A percentile compares a stretch with the other conserved stretches of the same genome.
Evolutionary conservation across 2,113 vertebrate genomes (phyloP).

Genomic region (Chloropsis hardwickii): DNA sequence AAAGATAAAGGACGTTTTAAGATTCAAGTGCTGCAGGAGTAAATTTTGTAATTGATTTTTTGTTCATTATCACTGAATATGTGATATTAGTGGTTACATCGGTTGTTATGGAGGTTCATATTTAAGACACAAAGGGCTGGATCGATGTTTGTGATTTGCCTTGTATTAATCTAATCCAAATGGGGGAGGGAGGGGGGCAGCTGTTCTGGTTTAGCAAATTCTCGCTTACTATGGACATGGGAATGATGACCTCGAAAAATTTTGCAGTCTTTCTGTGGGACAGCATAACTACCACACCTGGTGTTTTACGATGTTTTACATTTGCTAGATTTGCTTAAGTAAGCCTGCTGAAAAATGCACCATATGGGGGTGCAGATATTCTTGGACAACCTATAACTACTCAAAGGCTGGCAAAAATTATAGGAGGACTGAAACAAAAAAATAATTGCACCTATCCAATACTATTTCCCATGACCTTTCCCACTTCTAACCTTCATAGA

Average conservation of each 20-base stretch:
- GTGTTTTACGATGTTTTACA: not conserved
- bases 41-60: not conserved
- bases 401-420: not conserved
- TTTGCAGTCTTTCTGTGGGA: not conserved
- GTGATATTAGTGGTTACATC: not conserved
- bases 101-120: not conserved
- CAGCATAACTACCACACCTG: not conserved
- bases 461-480: not conserved
- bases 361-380: not conserved
- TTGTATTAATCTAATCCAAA: not conserved
- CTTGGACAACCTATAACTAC: not conserved
- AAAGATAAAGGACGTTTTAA: not conserved
- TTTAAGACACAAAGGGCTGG: not conserved
- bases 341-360: not conserved
- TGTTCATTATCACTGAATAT: not conserved
- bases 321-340: not conserved
- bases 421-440: not conserved
- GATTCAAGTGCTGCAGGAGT: not conserved
- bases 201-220: not conserved
- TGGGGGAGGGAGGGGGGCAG: accelerated
- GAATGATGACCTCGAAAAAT: not conserved
- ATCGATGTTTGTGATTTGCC: not conserved
- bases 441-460: not conserved
- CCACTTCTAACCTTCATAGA: not conserved
- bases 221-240: not conserved